Conservation (phyloP, 2,888 invertebrate species). For the Andrena minutula region DNA sequence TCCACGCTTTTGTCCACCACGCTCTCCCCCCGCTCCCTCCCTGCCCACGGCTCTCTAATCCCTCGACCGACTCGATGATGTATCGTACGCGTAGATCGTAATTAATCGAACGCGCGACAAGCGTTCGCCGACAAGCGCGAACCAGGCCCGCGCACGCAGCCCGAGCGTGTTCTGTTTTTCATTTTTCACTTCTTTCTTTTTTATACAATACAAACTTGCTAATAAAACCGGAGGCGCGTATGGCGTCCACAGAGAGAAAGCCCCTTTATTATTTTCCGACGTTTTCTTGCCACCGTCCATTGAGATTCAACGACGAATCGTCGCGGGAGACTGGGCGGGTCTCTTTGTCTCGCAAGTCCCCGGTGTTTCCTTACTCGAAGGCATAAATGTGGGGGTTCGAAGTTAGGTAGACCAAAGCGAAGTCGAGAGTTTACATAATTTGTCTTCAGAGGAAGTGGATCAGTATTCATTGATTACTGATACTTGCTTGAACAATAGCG, state of each 20-base stretch:
- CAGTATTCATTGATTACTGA: neutral
- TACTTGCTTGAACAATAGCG: neutral
- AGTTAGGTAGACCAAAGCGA: neutral
- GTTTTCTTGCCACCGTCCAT: neutral
- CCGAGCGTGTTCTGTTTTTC: slow-evolving; percentile 79
- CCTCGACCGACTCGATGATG: slow-evolving; percentile 59
- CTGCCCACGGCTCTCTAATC: slow-evolving; percentile 27
- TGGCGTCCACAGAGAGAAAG: slow-evolving; percentile 56
- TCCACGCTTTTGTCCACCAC: neutral
- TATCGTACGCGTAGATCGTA: slow-evolving; percentile 64
- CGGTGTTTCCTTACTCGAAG: neutral
- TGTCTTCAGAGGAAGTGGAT: neutral
- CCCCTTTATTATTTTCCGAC: slow-evolving; percentile 60
- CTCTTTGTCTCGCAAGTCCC: neutral
- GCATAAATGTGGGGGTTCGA: neutral
- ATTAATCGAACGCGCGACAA: slow-evolving; percentile 66
- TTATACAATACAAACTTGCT: slow-evolving; percentile 79
- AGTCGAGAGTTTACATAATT: neutral
- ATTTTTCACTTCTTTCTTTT: slow-evolving; percentile 76
- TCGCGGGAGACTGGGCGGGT: neutral
- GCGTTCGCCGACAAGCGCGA: slow-evolving; percentile 69
- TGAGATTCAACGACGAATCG: neutral
- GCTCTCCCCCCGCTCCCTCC: neutral
- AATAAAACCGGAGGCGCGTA: slow-evolving; percentile 71
- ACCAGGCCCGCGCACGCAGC: slow-evolving; percentile 71